Percentiles rank a stretch among this genome's conserved stretches.
These are phyloP conservation scores for Pangasius djambal DNA, from an alignment of 2,797 vertebrate species.

Conservation along the genomic window DNA sequence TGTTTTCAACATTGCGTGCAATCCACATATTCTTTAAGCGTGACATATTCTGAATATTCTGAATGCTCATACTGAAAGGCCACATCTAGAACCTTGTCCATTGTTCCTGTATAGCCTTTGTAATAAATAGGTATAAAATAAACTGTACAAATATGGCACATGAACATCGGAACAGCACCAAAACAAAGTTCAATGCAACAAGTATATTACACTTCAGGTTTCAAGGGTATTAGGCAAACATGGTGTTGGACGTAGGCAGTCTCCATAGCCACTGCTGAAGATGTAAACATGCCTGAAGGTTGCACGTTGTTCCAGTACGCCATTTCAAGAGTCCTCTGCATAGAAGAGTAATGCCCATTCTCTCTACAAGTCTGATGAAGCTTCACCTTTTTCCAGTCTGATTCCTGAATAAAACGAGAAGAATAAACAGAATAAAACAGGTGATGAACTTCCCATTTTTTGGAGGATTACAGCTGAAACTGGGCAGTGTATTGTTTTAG, in stretches of 20 bases:
- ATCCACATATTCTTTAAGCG: conserved; percentile 49
- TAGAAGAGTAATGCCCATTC: conserved; percentile 37
- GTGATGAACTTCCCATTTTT: not conserved
- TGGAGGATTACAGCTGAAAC: not conserved
- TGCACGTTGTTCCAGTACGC: conserved; percentile 36
- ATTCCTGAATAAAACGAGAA: conserved; percentile 55
- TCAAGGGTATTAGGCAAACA: conserved; percentile 62
- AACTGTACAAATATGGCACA: conserved; percentile 50
- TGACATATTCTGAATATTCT: conserved; percentile 69
- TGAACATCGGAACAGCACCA: conserved; percentile 52
- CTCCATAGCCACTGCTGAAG: conserved; percentile 37
- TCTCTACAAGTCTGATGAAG: conserved; percentile 50
- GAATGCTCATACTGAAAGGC: conserved; percentile 37
- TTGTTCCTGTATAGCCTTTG: not conserved
- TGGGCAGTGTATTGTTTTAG: not conserved
- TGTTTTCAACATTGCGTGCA: conserved; percentile 27
- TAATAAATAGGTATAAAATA: conserved; percentile 66
- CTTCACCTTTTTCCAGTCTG: conserved; percentile 63
- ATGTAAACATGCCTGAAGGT: conserved; percentile 28
- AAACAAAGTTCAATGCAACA: conserved; percentile 56
- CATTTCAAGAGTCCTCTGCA: conserved; percentile 42
- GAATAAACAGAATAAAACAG: conserved; percentile 26
- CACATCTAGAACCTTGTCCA: not conserved
- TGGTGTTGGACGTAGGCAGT: conserved; percentile 43
- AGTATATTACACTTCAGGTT: conserved; percentile 51